Base-by-base conservation (phyloP, 2,113 vertebrate genomes). In the Alosa alosa region DNA sequence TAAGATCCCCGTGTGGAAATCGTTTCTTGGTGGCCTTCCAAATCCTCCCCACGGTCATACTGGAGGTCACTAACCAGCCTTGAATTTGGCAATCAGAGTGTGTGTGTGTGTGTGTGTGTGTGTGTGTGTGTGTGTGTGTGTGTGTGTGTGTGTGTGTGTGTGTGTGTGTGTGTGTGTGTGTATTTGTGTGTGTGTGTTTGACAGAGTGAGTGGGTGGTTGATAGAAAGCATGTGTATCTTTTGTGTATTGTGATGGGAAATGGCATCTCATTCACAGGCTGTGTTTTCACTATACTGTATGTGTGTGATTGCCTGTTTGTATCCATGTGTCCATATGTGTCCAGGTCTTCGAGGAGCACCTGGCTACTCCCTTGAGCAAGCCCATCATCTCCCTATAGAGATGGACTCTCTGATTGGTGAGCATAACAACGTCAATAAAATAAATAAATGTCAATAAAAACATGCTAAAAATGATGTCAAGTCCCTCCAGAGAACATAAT, bases 361-460 rank as follows among this genome's bases (percentile, higher is more conserved):
- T 8, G 98, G 98, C 83, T 99, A 99, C 92, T 99, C 98, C 82
- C 93, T 99, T 93, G 98, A 99, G 91, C 98, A 99, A 94, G 97
- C 98, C 68, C 97, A 99, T 91, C 98, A 99, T 88, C 96, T 99
- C 78, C 98, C 98, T 39, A 99, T 99, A 20, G 97, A 99, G 95
- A 99, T 99, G 98, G 98, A 99, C 92, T 96, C 97, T 87, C 93
- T 99, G 89, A 97, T 99, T 84, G 97, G 98, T 99, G 95, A 90
- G 97, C 94, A 86, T n/a, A 8, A 64, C 60, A n/a, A n/a, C n/a
- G n/a, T n/a, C n/a, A n/a, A n/a, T n/a, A n/a, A n/a, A n/a, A n/a
- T n/a, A n/a, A n/a, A n/a, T n/a, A n/a, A n/a, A n/a, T n/a, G n/a
- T n/a, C n/a, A n/a, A n/a, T n/a, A n/a, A n/a, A n/a, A n/a, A n/a